These are phyloP conservation scores for Cichlasoma orientale DNA, from an alignment of 2,797 vertebrate genomes.

Conservation along the genomic window DNA sequence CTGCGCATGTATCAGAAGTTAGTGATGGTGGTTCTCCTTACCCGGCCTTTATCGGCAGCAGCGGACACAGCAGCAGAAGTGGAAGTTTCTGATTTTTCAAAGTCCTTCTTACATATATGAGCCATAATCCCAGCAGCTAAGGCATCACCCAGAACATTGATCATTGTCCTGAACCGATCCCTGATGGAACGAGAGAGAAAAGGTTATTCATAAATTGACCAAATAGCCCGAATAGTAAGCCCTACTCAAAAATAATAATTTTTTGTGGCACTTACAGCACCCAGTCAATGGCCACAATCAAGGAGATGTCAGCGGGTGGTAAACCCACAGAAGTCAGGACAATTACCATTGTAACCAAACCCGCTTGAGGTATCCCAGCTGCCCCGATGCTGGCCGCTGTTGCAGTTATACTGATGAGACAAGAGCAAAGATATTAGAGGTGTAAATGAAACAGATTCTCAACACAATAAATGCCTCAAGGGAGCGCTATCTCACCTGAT, in stretches of 20 bases:
- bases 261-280: slow-evolving; percentile 83
- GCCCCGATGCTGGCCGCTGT: slow-evolving; percentile 91
- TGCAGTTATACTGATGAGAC: slow-evolving; percentile 84
- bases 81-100: slow-evolving; percentile 58
- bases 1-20: no score
- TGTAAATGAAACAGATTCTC: neutral
- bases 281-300: slow-evolving; percentile 91
- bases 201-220: neutral
- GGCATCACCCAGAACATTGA: slow-evolving; percentile 89
- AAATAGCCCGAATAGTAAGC: neutral
- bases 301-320: slow-evolving; percentile 88
- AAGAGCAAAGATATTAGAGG: neutral
- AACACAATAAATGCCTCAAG: neutral
- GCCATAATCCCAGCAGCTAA: slow-evolving; percentile 89
- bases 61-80: neutral
- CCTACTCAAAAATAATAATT: neutral
- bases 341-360: slow-evolving; percentile 92
- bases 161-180: slow-evolving; percentile 90
- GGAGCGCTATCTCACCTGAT: slow-evolving; percentile 80
- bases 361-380: slow-evolving; percentile 89
- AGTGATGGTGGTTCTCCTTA: slow-evolving; percentile 48
- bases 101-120: slow-evolving; percentile 84
- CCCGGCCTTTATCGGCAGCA: slow-evolving; percentile 53
- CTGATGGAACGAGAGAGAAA: slow-evolving; percentile 60
- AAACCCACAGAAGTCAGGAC: slow-evolving; percentile 90